A percentile compares a stretch with the other conserved stretches of the same genome.
Conservation (phyloP, 92 coral and sea anemone species). For the Palythoa caribaeorum region DNA sequence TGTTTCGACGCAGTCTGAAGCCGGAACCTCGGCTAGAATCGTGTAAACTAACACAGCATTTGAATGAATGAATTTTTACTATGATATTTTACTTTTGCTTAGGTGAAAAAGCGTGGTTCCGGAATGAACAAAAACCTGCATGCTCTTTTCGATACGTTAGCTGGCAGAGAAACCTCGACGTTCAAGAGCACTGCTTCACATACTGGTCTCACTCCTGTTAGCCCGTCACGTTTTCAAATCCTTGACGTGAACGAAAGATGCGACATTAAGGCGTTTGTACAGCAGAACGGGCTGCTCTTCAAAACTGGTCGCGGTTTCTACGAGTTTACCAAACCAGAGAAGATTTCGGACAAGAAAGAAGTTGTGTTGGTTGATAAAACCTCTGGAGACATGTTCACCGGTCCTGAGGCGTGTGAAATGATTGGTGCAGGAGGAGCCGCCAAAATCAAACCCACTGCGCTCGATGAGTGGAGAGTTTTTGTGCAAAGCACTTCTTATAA, state of each 20-base stretch:
- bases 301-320: constrained; percentile 94
- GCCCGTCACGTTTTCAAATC: constrained; percentile 94
- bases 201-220: constrained; percentile 76
- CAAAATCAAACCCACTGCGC: constrained; percentile 80
- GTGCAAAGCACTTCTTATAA: constrained; percentile 99
- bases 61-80: neutral
- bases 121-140: constrained; percentile 92
- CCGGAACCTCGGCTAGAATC: too few relatives aligned
- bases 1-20: too few relatives aligned
- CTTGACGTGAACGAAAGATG: constrained; percentile 92
- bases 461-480: constrained; percentile 97
- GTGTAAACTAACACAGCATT: too few relatives aligned
- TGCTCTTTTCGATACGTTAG: constrained; percentile 89
- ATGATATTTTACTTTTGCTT: neutral
- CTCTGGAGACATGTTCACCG: constrained; percentile 97
- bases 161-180: constrained; percentile 80
- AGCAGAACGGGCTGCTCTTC: constrained; percentile 82
- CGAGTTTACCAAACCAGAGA: constrained; percentile 97
- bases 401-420: constrained; percentile 91
- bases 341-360: constrained; percentile 95
- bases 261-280: constrained; percentile 94
- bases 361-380: constrained; percentile 89
- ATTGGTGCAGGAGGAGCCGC: constrained; percentile 92
- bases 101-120: constrained; percentile 59
- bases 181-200: constrained; percentile 57